Base-by-base conservation (phyloP, 2,797 vertebrate genomes). In the Hippocampus kuda region DNA sequence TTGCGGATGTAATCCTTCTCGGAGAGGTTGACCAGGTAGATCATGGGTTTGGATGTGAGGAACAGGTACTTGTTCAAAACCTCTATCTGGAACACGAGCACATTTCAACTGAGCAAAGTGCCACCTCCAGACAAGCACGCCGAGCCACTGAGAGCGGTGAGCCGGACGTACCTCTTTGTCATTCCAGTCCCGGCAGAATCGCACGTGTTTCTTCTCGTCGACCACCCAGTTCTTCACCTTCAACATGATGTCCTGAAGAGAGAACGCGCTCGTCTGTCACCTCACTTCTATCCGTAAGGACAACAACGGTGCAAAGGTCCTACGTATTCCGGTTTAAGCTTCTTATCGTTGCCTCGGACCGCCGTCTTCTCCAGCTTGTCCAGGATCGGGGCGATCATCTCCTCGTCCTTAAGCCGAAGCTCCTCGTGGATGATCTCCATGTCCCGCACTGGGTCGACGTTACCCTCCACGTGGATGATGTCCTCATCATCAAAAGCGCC, bases 1-100 rank as follows among this genome's bases (percentile, higher is more conserved):
- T 97, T 99, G 75, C 95, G 93, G 83, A 98, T 94, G 90, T 95
- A 99, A 88, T 98, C 95, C 86, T 97, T 99, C 90, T 99, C 97
- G 15, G 97, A 99, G 66, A 99, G 95, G 83, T 99, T 99, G 78
- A 99, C 93, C 91, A 99, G 90, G 84, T 99, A 99, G 81, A 98
- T 95, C 97, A 99, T 99, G 24, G 97, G 97, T 90, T 99, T 99
- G 75, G 97, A 99, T 61, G 97, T 99, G 85, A 99, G 91, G 81
- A 99, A 93, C 88, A 99, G 91, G 88, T 99, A 89, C 87, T 98
- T 99, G 90, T 99, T 99, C 88, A 99, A 88, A 57, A 99, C 96
- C 67, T 99, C 97, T 74, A 99, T 98, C 97, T 99, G 83, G 61
- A 77, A 34, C 74, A 59, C 1, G 26, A n/a, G 15, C 41, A 41